Evolutionary conservation across 2,888 invertebrate species (phyloP), one percentile per base, ranked within the genome.

Genomic region (Eristalinus aeneus): DNA sequence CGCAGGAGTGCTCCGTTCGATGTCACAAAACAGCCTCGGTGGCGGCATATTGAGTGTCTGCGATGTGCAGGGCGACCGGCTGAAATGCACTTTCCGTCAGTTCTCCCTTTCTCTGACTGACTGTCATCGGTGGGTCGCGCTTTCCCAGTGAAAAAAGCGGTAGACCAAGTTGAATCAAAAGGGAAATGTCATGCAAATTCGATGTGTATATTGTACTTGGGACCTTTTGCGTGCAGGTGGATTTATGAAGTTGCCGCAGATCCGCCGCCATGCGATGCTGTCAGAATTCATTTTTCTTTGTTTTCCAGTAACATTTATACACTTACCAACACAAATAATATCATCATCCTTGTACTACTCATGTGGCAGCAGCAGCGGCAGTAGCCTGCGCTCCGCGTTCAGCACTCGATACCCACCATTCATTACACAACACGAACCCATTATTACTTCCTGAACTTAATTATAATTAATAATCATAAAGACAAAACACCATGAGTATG

Each of bases 381-480:
- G 34, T 16, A 6, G 12, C 16, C 16, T n/a, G 22, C 20, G n/a
- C n/a, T n/a, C 39, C 12, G 12, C 12, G 39, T n/a, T 39, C n/a
- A 6, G 46, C 46, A 11, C 36, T 71, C 68, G 61, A 68, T 67
- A 34, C 46, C 67, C 34, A 20, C 69, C 36, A 84, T 75, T 74
- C 65, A 69, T 73, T 79, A 69, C 69, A 81, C 58, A 81, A 72
- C 80, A 85, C 81, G 81, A 85, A 85, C 72, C 68, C 72, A 68
- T 84, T 73, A 84, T 84, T 84, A 79, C 79, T 84, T 84, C 79
- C 84, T 72, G 71, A 84, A 76, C 80, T 85, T 85, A 85, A 85
- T 85, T 85, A 81, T 85, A 85, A 85, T 86, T 86, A 82, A 86
- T 86, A 82, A 82, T 81, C 81, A 73, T 77, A 77, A 86, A 82